These are phyloP conservation scores for Temnopleurus reevesii DNA, from an alignment of 53 echinoderm and acorn worm species.

Conservation along the genomic window DNA sequence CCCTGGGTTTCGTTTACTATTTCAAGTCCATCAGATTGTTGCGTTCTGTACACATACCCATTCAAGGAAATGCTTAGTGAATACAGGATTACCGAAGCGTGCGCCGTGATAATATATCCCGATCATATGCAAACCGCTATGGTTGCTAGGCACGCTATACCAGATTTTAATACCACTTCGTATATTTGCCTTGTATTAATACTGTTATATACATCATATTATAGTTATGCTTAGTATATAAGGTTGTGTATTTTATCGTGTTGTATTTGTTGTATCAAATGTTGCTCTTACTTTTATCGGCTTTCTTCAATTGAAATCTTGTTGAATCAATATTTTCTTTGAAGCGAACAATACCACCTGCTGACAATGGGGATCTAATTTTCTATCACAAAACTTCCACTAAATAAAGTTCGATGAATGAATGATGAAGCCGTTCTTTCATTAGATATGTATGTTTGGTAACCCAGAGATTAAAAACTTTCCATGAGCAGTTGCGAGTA, in stretches of 20 bases:
- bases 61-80: not conserved
- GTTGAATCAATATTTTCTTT: not conserved
- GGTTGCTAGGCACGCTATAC: constrained; percentile 39
- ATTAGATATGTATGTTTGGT: not conserved
- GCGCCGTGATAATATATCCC: not conserved
- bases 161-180: not conserved
- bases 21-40: not conserved
- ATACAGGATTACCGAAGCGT: constrained; percentile 18
- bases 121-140: constrained; percentile 14
- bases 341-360: not conserved
- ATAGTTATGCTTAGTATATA: too few species aligned
- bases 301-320: not conserved
- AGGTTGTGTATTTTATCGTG: too few species aligned
- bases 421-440: not conserved
- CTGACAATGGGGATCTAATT: not conserved
- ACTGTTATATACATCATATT: not conserved
- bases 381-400: not conserved
- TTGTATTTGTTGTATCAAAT: too few species aligned
- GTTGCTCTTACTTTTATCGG: not conserved
- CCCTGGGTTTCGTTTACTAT: not conserved
- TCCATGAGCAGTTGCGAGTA: not conserved
- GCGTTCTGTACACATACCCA: not conserved
- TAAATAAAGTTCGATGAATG: not conserved
- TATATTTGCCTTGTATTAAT: not conserved
- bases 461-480: not conserved